phyloP scores from a whole-genome alignment of 1,140 invertebrate genomes.

The Temnothorax curvispinosus region DNA sequence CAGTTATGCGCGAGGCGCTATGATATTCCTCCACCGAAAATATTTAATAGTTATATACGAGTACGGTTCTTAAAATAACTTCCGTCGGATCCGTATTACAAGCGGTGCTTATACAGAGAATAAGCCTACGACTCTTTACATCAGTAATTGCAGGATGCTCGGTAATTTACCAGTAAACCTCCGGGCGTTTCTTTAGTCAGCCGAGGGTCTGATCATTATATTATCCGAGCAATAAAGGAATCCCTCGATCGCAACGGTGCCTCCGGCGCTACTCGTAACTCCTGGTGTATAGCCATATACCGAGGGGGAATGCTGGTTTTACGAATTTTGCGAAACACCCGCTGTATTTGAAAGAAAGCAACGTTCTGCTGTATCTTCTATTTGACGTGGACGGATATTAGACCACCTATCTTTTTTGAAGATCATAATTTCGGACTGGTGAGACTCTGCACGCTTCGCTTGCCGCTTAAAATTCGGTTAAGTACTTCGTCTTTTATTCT shows the following conservation, averaged over 20 bases:
- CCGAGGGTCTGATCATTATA: constrained; percentile 70
- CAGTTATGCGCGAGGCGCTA: background rate
- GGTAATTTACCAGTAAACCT: constrained; percentile 72
- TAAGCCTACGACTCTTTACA: constrained; percentile 66
- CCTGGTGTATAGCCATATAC: constrained; percentile 26
- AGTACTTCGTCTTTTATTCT: background rate
- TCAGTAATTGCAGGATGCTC: constrained; percentile 69
- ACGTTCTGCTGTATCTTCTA: background rate
- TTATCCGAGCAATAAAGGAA: constrained; percentile 73
- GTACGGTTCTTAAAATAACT: constrained; percentile 3
- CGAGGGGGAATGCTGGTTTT: constrained; percentile 22
- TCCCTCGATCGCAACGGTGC: constrained; percentile 67
- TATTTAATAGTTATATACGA: constrained; percentile 2
- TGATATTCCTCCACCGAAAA: background rate
- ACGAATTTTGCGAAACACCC: constrained; percentile 2
- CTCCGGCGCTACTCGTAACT: constrained; percentile 54
- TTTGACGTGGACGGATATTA: constrained; percentile 5
- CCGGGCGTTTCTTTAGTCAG: constrained; percentile 65
- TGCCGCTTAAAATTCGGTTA: constrained; percentile 27
- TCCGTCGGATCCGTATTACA: constrained; percentile 19
- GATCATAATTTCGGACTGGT: background rate
- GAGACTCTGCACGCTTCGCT: background rate
- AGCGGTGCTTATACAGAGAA: constrained; percentile 67
- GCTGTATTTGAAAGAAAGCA: background rate
- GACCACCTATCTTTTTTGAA: background rate